Evolutionary conservation across 1,140 invertebrate genomes (phyloP), one percentile per base, ranked within the genome.

Genomic region (Manduca sexta): DNA sequence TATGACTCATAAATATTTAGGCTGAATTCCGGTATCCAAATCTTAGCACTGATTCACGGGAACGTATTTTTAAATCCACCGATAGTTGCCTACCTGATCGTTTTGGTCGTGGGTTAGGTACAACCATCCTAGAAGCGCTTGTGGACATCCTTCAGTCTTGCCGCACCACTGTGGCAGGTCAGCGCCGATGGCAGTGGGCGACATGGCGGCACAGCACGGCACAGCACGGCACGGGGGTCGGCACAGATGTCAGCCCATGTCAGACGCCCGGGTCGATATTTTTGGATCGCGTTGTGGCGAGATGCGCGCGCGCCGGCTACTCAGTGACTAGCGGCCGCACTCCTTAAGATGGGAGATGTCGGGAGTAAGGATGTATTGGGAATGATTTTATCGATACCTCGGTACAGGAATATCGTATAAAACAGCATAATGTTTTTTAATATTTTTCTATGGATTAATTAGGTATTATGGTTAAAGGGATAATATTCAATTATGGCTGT

Each of bases 301-400:
- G 69, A 60, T 77, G 79, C 79, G 79, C 70, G 69, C 54, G 70
- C 79, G 79, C 77, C 71, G 74, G 65, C 64, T 54, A 49, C 54
- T 53, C 49, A 59, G 61, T 66, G 70, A 82, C 78, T 79, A 72
- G 68, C 60, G 53, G 42, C 52, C 49, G 58, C 75, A 70, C 80
- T 81, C 75, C 80, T 84, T 78, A 73, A 80, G 80, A 84, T 62
- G 77, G 74, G 74, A 73, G 69, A 72, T 67, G 67, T 53, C 29
- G 69, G 59, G 59, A 64, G 44, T 69, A 79, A 72, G 64, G 69
- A 61, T 52, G 62, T 30, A n/a, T 12, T 29, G 17, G 17, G 10
- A 5, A 3, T n/a, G n/a, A n/a, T n/a, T 49, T 12, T 48, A 2
- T 53, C 35, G 16, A 31, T 51, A n/a, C 8, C 4, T 26, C 8